Conservation (phyloP, 2,888 invertebrate genomes). For the Neuroscelio doddi region DNA sequence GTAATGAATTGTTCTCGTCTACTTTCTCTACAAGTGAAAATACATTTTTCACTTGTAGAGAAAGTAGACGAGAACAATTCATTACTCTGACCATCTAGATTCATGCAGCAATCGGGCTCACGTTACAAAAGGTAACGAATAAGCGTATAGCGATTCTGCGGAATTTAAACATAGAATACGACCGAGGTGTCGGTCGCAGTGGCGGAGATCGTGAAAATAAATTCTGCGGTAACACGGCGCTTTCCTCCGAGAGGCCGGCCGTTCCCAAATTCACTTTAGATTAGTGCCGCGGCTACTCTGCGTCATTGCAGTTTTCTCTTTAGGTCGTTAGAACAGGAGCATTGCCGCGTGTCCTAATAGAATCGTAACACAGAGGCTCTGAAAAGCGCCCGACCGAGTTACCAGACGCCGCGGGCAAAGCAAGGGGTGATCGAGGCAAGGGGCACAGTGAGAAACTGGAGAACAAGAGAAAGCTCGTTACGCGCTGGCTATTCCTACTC, state of each 20-base stretch:
- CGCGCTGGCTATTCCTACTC: slow-evolving; percentile 36
- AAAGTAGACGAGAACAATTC: no score
- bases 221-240: slow-evolving; percentile 45
- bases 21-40: no score
- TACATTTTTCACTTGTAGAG: no score
- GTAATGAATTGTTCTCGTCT: no score
- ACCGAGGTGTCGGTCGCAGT: slow-evolving; percentile 34
- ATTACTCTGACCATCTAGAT: no score
- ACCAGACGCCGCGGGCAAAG: slow-evolving; percentile 30
- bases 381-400: slow-evolving; percentile 47
- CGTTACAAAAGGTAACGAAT: neutral
- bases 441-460: slow-evolving; percentile 36
- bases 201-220: slow-evolving; percentile 54
- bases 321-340: slow-evolving; percentile 59
- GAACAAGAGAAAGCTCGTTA: slow-evolving; percentile 44
- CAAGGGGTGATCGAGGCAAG: slow-evolving; percentile 38
- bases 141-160: slow-evolving; percentile 33
- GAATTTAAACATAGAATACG: slow-evolving; percentile 43
- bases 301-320: slow-evolving; percentile 58
- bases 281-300: slow-evolving; percentile 53
- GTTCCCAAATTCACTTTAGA: slow-evolving; percentile 62
- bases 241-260: slow-evolving; percentile 39
- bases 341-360: slow-evolving; percentile 58
- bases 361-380: slow-evolving; percentile 49
- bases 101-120: no score